Percentiles rank a stretch among this genome's conserved stretches.
These are phyloP conservation scores for Australoheros facetus DNA, from an alignment of 2,797 vertebrate species.

Conservation along the genomic window DNA sequence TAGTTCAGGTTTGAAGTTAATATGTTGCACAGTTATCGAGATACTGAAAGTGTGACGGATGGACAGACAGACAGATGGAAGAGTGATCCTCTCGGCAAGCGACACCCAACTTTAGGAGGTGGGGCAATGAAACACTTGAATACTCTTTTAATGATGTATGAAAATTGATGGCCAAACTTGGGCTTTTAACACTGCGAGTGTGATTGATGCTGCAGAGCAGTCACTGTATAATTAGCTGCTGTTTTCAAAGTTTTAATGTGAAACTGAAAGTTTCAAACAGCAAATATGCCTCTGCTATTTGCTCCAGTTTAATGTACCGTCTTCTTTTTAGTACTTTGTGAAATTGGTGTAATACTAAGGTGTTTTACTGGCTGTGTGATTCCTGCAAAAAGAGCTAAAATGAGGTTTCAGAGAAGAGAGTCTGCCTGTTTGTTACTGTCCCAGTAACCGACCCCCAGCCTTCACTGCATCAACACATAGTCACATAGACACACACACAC, in stretches of 20 bases:
- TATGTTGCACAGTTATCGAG: too few relatives aligned
- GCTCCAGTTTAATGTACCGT: neutral
- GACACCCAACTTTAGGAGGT: neutral
- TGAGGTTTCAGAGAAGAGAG: neutral
- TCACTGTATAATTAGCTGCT: neutral
- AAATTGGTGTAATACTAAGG: neutral
- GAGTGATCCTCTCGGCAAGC: too few relatives aligned
- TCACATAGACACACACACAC: neutral
- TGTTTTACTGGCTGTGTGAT: neutral
- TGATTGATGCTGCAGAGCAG: neutral
- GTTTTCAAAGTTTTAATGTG: conserved; percentile 3
- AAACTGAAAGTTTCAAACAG: conserved; percentile 1
- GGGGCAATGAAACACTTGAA: neutral
- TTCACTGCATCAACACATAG: neutral
- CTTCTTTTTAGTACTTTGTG: neutral
- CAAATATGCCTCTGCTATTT: neutral
- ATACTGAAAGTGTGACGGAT: too few relatives aligned
- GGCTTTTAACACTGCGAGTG: neutral
- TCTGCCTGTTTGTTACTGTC: neutral
- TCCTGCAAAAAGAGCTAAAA: neutral
- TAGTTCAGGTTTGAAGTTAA: too few relatives aligned
- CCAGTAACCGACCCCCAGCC: neutral
- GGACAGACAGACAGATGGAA: too few relatives aligned
- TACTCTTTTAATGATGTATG: neutral
- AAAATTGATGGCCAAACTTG: neutral